phyloP scores from a whole-genome alignment of 2,113 vertebrate species.

The Cettia cetti region DNA sequence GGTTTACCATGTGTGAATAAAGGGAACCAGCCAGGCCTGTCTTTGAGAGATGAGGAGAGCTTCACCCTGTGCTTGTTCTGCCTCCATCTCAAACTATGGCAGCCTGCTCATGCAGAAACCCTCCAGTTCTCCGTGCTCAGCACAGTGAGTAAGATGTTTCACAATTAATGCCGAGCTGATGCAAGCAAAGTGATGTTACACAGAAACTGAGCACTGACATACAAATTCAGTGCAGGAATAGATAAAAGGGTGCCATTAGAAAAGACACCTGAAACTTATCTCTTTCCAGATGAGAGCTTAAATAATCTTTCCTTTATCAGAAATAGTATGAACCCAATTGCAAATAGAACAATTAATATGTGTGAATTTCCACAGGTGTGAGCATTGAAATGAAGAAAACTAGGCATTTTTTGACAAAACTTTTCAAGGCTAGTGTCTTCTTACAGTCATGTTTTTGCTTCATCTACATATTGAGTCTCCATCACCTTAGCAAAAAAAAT shows the following conservation, averaged over 20 bases:
- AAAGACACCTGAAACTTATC: neutral
- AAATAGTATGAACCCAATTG: neutral
- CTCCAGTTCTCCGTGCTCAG: neutral
- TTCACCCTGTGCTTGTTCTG: neutral
- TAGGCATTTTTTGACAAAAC: neutral
- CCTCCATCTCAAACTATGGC: neutral
- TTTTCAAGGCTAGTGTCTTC: neutral
- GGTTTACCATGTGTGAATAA: neutral
- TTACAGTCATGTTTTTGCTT: neutral
- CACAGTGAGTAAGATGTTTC: slow-evolving; percentile 35
- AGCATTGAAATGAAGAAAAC: neutral
- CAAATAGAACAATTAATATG: neutral
- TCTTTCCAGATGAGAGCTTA: neutral
- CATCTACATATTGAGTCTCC: neutral
- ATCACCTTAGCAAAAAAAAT: neutral
- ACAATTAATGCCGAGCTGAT: neutral
- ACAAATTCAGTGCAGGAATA: neutral
- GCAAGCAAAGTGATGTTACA: neutral
- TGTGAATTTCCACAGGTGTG: neutral
- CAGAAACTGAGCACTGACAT: neutral
- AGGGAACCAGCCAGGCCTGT: neutral
- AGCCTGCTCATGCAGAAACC: neutral
- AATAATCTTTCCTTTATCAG: neutral
- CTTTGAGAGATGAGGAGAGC: neutral
- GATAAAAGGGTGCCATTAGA: neutral